phyloP scores from a whole-genome alignment of 2,888 invertebrate genomes.

The Drosophila prolongata region DNA sequence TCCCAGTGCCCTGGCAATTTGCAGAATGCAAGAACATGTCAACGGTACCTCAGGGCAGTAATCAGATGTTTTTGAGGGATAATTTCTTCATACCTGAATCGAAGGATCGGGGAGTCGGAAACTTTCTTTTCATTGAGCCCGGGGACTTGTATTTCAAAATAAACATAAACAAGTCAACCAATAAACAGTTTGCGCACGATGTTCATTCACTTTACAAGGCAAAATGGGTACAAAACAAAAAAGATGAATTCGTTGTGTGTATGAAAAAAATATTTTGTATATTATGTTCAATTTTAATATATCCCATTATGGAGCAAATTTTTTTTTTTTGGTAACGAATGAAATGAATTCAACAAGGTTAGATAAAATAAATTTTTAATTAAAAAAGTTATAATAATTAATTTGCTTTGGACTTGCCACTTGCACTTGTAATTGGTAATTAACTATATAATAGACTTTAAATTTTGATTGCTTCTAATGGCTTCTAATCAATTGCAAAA shows the following conservation, averaged over 20 bases:
- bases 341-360: no score
- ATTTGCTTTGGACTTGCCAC: constrained; percentile 31
- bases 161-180: constrained; percentile 58
- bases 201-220: constrained; percentile 45
- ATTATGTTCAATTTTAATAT: no score
- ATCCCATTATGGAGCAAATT: no score
- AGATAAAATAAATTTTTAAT: no score
- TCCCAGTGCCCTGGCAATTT: constrained; percentile 57
- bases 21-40: constrained; percentile 66
- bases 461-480: constrained; percentile 79
- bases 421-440: constrained; percentile 53
- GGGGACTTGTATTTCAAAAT: constrained; percentile 8
- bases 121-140: constrained; percentile 61
- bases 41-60: constrained; percentile 60
- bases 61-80: constrained; percentile 57
- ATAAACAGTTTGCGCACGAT: constrained; percentile 71
- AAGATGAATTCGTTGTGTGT: no score
- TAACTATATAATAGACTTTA: constrained; percentile 23
- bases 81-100: constrained; percentile 70
- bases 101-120: constrained; percentile 34
- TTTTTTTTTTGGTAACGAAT: no score
- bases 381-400: constrained; percentile 30
- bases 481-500: constrained; percentile 71
- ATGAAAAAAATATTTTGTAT: background rate
- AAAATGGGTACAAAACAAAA: background rate